Evolutionary conservation across 2,797 vertebrate species (phyloP).

Genomic region (Hozukius guyotensis): DNA sequence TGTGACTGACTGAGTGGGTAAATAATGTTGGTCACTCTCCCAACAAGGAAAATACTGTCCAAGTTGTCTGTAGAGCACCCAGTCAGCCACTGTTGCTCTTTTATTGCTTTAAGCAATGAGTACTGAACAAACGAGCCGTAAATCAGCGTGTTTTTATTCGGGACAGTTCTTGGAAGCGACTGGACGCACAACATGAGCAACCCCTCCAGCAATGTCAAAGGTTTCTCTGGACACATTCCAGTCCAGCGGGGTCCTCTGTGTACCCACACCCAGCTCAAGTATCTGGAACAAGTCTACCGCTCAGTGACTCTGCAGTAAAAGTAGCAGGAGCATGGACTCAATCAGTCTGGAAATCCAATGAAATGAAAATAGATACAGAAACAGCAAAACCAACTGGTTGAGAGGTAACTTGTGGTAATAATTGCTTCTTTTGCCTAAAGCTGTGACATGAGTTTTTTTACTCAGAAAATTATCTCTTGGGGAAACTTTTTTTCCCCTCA

Average conservation of each 20-base stretch:
- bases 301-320: background rate
- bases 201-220: constrained; percentile 27
- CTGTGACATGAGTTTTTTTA: background rate
- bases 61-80: background rate
- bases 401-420: background rate
- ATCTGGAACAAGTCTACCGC: constrained; percentile 2
- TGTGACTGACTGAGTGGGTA: background rate
- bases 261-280: constrained; percentile 20
- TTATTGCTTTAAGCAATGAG: background rate
- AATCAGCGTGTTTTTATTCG: constrained; percentile 31
- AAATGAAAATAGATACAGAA: background rate
- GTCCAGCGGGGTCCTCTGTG: constrained; percentile 6
- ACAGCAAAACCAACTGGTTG: background rate
- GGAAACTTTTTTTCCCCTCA: too few relatives aligned
- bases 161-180: constrained; percentile 26
- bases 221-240: constrained; percentile 38
- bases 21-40: background rate
- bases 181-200: constrained; percentile 16
- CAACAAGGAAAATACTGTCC: background rate
- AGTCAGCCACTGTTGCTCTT: background rate
- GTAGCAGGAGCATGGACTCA: background rate
- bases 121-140: constrained; percentile 19
- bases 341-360: background rate
- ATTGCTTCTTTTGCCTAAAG: background rate
- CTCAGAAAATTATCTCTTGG: background rate